Evolutionary conservation across 1,140 invertebrate genomes (phyloP).

Genomic region (Ylistrum balloti): DNA sequence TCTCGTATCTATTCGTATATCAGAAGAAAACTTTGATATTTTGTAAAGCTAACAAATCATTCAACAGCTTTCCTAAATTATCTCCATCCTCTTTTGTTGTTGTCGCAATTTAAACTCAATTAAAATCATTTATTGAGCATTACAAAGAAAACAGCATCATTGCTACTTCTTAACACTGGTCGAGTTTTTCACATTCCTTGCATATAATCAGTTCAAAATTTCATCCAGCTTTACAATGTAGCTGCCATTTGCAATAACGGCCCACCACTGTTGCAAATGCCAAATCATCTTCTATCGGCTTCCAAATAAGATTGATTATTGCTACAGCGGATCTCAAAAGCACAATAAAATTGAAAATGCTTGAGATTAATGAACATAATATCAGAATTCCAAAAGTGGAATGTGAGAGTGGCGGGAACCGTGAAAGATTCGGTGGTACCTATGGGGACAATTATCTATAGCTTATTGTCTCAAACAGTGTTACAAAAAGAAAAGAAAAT

Average conservation of each 20-base stretch:
- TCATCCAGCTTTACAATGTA: background rate
- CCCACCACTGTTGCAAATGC: background rate
- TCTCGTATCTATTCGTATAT: background rate
- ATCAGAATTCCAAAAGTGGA: background rate
- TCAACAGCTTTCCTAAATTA: background rate
- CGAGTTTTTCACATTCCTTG: background rate
- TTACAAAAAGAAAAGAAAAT: background rate
- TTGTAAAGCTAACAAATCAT: background rate
- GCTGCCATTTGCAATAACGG: constrained; percentile 2
- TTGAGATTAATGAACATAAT: background rate
- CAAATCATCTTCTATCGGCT: background rate
- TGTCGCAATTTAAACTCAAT: constrained; percentile 39
- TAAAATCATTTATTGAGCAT: constrained; percentile 35
- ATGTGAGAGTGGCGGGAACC: background rate
- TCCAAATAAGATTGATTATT: background rate
- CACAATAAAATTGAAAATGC: constrained; percentile 19
- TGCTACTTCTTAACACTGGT: background rate
- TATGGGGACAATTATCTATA: background rate
- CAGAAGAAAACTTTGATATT: background rate
- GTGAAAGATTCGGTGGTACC: background rate
- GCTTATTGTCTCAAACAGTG: background rate
- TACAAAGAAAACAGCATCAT: background rate
- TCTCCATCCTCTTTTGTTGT: constrained; percentile 3
- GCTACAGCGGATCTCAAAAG: background rate
- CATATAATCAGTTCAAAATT: constrained; percentile 19